Base-by-base conservation (phyloP, 2,113 vertebrate species). In the Hyperopisus bebe region DNA sequence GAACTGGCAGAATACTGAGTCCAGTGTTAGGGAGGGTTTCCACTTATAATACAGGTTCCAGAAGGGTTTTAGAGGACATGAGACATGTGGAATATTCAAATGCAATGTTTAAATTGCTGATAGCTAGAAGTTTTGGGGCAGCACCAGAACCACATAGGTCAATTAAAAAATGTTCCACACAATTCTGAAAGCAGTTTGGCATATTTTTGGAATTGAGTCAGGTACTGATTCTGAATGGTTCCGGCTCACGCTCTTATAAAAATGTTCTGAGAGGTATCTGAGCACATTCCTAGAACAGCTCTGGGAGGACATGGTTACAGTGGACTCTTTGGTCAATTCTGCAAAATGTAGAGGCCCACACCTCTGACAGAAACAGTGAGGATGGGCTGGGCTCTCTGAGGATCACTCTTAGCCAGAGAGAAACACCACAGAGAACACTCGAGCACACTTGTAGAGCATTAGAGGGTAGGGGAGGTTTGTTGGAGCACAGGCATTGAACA, bases 401-500 rank as follows among this genome's bases (percentile, higher is more conserved):
- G 83, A 31, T 90, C 77, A 88, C 48, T 89, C 53, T 91, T 89
- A 85, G 62, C 58, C 44, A 88, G 74, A 92, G 86, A 62, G 83
- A 74, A 89, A 92, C 90, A 91, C 91, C 74, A 93, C 89, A 92
- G 86, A 89, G 88, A 90, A 93, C 90, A 92, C 89, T 82, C 90
- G 90, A 93, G 90, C 90, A 92, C 91, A 90, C 86, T 87, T 89
- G 24, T 11, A 92, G 88, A 93, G 90, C 66, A 91, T 46, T 44
- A 85, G 92, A 85, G 89, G 87, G 92, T 92, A 90, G 90, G 87
- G 92, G 90, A 84, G 70, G 91, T 92, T 92, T 85, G 92, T 91
- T 91, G 92, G 92, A 89, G 94, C 89, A 95, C 91, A 94, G 92
- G 91, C 93, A 95, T 92, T 92, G 55, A 93, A 95, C 91, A 95